Evolutionary conservation across 2,888 invertebrate genomes (phyloP).

Genomic region (Linyphia triangularis): DNA sequence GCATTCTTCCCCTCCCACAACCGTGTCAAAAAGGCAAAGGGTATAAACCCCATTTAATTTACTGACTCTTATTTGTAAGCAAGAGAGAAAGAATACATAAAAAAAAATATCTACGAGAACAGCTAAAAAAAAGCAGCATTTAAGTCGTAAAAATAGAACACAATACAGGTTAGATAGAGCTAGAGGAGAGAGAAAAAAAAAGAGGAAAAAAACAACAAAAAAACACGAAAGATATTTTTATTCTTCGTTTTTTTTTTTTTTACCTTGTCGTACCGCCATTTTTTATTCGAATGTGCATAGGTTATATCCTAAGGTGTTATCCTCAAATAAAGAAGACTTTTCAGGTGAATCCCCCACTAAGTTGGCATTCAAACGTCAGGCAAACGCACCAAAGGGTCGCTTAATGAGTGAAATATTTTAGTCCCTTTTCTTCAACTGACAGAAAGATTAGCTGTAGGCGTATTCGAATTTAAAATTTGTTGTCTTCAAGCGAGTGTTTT

Average conservation of each 20-base stretch:
- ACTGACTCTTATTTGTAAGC: neutral
- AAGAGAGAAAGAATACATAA: neutral
- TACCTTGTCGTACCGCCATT: neutral
- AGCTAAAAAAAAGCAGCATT: conserved; percentile 1
- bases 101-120: neutral
- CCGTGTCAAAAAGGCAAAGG: neutral
- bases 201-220: neutral
- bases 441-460: neutral
- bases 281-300: neutral
- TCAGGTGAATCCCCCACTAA: neutral
- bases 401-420: conserved; percentile 42
- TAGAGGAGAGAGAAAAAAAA: too few species aligned
- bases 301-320: neutral
- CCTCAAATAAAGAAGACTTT: conserved; percentile 16
- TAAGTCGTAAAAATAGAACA: conserved; percentile 49
- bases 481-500: neutral
- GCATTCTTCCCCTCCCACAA: neutral
- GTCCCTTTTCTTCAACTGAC: conserved; percentile 1
- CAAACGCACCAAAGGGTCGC: conserved; percentile 7
- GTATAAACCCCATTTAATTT: neutral
- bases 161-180: too few species aligned
- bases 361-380: neutral
- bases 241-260: neutral
- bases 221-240: conserved; percentile 6
- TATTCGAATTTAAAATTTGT: neutral